These are phyloP conservation scores for Apotomis betuletana DNA, from an alignment of 2,888 invertebrate species.

Conservation along the genomic window DNA sequence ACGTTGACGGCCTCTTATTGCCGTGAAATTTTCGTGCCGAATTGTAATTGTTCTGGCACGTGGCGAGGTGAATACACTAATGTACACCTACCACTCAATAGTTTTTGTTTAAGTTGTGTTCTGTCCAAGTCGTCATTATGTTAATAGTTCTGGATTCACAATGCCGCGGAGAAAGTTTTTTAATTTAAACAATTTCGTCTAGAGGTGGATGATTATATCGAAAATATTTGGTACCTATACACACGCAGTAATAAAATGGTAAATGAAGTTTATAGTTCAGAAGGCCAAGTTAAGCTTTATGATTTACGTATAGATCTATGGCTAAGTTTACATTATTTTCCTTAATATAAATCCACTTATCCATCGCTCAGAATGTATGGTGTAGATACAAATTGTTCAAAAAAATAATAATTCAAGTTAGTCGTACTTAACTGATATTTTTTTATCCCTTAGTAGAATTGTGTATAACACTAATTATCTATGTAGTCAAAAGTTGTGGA, in stretches of 20 bases:
- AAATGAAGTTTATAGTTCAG: too few relatives aligned
- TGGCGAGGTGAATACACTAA: slow-evolving; percentile 32
- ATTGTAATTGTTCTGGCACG: slow-evolving; percentile 49
- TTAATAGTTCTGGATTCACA: slow-evolving; percentile 20
- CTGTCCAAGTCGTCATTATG: slow-evolving; percentile 31
- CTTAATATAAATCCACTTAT: too few relatives aligned
- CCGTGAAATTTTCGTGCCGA: slow-evolving; percentile 63
- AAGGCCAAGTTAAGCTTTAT: too few relatives aligned
- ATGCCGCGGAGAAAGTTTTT: slow-evolving; percentile 24
- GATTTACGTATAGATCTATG: too few relatives aligned
- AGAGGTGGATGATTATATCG: neutral
- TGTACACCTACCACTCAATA: slow-evolving; percentile 9
- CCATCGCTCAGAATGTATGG: too few relatives aligned
- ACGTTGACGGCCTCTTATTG: slow-evolving; percentile 53
- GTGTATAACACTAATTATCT: too few relatives aligned
- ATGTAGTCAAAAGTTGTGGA: too few relatives aligned
- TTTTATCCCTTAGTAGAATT: too few relatives aligned
- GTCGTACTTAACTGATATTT: too few relatives aligned
- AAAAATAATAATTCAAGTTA: too few relatives aligned
- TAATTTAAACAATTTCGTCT: neutral
- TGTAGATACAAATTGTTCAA: too few relatives aligned
- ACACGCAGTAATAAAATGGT: neutral
- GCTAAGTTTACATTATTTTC: too few relatives aligned
- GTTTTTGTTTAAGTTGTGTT: slow-evolving; percentile 17
- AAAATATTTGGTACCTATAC: neutral